A percentile compares a stretch with the other conserved stretches of the same genome.
Conservation (phyloP, 2,888 invertebrate species). For the Endomychus coccineus region DNA sequence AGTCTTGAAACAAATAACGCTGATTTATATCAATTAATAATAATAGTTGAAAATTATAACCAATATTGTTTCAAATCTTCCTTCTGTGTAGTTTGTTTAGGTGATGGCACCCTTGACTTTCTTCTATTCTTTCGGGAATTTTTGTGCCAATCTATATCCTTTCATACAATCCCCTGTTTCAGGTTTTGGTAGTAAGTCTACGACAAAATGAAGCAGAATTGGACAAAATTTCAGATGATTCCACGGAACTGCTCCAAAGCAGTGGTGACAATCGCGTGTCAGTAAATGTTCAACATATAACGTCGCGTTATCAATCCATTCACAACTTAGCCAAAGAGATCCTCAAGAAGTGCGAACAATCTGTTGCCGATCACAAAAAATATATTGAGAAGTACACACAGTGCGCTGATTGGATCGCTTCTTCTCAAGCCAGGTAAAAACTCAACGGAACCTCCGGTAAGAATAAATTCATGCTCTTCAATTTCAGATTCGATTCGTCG, state of each 20-base stretch:
- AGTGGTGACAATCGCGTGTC: constrained; percentile 82
- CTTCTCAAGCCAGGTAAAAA: constrained; percentile 62
- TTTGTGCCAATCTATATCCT: constrained; percentile 1
- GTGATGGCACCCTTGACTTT: constrained; percentile 9
- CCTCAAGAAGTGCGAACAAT: constrained; percentile 86
- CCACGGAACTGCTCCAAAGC: constrained; percentile 75
- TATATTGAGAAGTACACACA: constrained; percentile 79
- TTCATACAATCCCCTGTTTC: no score
- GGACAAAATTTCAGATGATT: constrained; percentile 79
- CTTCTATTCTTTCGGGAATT: constrained; percentile 7
- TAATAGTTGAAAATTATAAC: no score
- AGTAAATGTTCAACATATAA: constrained; percentile 81
- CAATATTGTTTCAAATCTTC: no score
- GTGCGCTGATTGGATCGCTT: constrained; percentile 72
- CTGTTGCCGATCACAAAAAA: constrained; percentile 69
- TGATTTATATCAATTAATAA: no score
- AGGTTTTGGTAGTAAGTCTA: constrained; percentile 6
- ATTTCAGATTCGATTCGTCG: constrained; percentile 57
- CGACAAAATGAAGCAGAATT: constrained; percentile 60
- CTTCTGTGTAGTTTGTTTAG: constrained; percentile 24
- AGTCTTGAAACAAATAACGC: no score
- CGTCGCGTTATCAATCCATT: constrained; percentile 82
- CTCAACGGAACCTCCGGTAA: not conserved
- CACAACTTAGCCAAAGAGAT: constrained; percentile 85
- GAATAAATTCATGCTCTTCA: not conserved